phyloP scores from a whole-genome alignment of 2,113 vertebrate genomes.

The Scolopax mira region DNA sequence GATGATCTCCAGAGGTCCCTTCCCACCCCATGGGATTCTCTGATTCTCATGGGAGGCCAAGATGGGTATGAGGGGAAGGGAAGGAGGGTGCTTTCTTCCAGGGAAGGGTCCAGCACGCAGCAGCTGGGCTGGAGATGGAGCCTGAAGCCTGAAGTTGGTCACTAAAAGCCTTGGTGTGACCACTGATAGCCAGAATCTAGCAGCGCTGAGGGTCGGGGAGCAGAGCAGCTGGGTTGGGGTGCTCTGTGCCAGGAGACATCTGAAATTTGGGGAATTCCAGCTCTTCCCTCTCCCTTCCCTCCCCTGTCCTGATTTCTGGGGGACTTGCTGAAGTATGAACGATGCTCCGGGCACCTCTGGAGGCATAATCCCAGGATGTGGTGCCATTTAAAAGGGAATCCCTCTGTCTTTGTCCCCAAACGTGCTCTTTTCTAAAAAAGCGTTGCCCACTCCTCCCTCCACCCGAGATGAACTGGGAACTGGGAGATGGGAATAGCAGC shows the following conservation, averaged over 20 bases:
- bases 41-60: neutral
- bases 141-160: neutral
- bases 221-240: neutral
- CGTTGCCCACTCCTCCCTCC: neutral
- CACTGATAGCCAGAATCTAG: neutral
- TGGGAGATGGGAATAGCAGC: neutral
- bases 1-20: too few species aligned
- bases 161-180: neutral
- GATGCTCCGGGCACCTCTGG: neutral
- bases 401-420: neutral
- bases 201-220: neutral
- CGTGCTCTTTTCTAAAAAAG: neutral
- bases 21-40: too few species aligned
- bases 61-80: neutral
- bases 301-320: neutral
- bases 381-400: neutral
- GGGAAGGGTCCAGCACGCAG: neutral
- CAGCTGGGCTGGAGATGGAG: neutral
- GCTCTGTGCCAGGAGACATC: neutral
- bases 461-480: neutral
- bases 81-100: neutral
- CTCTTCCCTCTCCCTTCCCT: neutral
- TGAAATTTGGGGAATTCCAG: neutral
- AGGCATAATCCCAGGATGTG: too few species aligned
- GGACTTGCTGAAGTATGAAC: neutral